phyloP scores from a whole-genome alignment of 2,797 vertebrate genomes.

The Oreochromis mossambicus region DNA sequence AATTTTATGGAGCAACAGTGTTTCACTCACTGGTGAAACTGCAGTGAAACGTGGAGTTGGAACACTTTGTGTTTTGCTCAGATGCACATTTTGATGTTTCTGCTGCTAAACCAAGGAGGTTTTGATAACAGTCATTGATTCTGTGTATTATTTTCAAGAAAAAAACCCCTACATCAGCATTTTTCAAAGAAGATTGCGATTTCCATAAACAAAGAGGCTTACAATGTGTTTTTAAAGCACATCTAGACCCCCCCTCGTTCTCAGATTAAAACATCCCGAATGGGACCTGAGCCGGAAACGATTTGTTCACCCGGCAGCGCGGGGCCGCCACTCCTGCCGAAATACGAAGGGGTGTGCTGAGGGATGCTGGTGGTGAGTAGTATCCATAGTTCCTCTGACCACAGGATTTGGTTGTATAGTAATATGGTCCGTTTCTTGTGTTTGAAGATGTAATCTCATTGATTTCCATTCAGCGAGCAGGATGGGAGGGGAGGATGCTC shows the following conservation, averaged over 20 bases:
- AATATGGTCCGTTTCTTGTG: slow-evolving; percentile 38
- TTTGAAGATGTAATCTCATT: slow-evolving; percentile 73
- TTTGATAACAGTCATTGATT: background rate
- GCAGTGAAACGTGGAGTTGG: background rate
- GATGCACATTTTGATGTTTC: background rate
- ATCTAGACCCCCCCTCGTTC: slow-evolving; percentile 63
- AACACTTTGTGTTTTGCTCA: background rate
- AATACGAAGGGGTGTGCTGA: slow-evolving; percentile 5
- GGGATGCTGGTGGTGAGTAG: background rate
- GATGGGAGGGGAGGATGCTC: slow-evolving; percentile 73
- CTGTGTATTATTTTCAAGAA: background rate
- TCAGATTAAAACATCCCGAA: slow-evolving; percentile 62
- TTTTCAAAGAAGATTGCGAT: slow-evolving; percentile 7
- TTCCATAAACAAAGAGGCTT: slow-evolving; percentile 50
- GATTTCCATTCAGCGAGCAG: slow-evolving; percentile 72
- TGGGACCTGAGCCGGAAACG: slow-evolving; percentile 66
- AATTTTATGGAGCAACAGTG: background rate
- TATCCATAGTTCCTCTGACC: slow-evolving; percentile 30
- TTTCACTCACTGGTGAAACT: background rate
- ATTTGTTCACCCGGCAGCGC: slow-evolving; percentile 58
- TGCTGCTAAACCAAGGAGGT: background rate
- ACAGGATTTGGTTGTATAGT: slow-evolving; percentile 28
- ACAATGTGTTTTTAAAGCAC: slow-evolving; percentile 15
- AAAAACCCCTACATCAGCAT: background rate
- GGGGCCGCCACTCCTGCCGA: slow-evolving; percentile 52